Percentiles rank a stretch among this genome's conserved stretches.
Evolutionary conservation across 2,113 vertebrate species (phyloP).

Genomic region (Scophthalmus maximus): DNA sequence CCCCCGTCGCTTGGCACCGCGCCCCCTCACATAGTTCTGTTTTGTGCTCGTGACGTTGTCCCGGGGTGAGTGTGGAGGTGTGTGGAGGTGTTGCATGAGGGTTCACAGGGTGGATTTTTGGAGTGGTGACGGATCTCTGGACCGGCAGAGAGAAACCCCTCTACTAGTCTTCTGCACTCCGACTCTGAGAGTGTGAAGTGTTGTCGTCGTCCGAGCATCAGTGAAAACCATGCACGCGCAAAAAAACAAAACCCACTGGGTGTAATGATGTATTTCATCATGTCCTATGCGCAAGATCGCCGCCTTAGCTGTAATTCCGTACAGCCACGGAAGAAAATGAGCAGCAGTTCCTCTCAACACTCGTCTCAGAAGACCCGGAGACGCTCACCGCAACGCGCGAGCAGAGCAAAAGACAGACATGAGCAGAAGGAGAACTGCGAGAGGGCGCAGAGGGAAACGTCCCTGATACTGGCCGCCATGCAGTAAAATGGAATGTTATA

Average conservation of each 20-base stretch:
- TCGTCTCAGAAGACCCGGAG: neutral
- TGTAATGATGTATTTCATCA: neutral
- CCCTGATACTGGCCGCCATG: constrained; percentile 71
- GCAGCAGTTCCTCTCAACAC: neutral
- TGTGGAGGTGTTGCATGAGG: constrained; percentile 42
- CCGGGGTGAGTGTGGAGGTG: constrained; percentile 32
- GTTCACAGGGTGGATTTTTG: constrained; percentile 42
- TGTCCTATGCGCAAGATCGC: neutral
- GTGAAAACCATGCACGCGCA: neutral
- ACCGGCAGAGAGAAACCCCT: constrained; percentile 30
- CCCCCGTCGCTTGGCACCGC: neutral
- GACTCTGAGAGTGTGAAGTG: neutral
- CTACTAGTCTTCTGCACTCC: constrained; percentile 30
- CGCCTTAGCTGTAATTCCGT: neutral
- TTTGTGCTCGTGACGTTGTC: constrained; percentile 19
- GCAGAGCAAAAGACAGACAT: constrained; percentile 45
- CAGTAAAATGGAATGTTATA: constrained; percentile 59
- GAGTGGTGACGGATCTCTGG: constrained; percentile 39
- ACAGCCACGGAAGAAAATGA: neutral
- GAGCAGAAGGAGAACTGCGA: constrained; percentile 70
- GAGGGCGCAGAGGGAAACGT: constrained; percentile 54
- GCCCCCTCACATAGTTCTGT: constrained; percentile 9
- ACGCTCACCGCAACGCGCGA: constrained; percentile 4
- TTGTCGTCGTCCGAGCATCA: neutral
- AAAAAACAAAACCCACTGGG: neutral